phyloP scores from a whole-genome alignment of 2,888 invertebrate genomes.

The Caenorhabditis zanzibari region DNA sequence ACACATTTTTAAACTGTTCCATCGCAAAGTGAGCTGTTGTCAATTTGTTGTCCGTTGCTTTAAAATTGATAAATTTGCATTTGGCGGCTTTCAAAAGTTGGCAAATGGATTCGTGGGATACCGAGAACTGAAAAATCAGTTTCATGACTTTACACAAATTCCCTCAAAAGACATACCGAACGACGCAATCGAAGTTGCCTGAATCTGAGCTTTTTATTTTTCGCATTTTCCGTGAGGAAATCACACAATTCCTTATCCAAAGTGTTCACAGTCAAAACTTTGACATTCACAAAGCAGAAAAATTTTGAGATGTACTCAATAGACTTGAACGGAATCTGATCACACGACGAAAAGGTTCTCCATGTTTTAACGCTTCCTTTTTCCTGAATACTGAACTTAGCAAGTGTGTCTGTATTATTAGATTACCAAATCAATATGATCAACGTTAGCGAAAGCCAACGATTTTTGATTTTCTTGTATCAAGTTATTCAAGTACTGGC shows the following conservation, averaged over 20 bases:
- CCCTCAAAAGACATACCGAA: conserved; percentile 24
- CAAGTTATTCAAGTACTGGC: conserved; percentile 32
- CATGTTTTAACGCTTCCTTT: conserved; percentile 55
- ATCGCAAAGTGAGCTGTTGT: conserved; percentile 9
- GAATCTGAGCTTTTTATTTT: conserved; percentile 34
- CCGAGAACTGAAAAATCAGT: conserved; percentile 38
- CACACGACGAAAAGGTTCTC: conserved; percentile 60
- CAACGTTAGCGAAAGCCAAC: conserved; percentile 30
- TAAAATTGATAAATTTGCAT: conserved; percentile 48
- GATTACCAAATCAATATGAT: conserved; percentile 54
- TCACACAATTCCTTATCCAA: conserved; percentile 51
- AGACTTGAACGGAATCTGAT: conserved; percentile 52
- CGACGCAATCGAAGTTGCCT: conserved; percentile 55
- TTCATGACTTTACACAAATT: not conserved
- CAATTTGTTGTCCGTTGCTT: conserved; percentile 41
- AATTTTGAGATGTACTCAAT: conserved; percentile 55
- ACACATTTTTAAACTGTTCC: conserved; percentile 41
- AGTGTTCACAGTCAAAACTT: conserved; percentile 58
- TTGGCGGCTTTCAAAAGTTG: conserved; percentile 29
- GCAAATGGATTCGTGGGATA: conserved; percentile 48
- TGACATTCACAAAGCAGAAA: conserved; percentile 51
- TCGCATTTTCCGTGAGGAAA: conserved; percentile 33
- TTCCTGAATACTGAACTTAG: conserved; percentile 25
- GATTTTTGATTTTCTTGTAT: conserved; percentile 45
- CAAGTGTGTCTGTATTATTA: not conserved